Evolutionary conservation across 2,113 vertebrate species (phyloP).

Genomic region (Pan paniscus): DNA sequence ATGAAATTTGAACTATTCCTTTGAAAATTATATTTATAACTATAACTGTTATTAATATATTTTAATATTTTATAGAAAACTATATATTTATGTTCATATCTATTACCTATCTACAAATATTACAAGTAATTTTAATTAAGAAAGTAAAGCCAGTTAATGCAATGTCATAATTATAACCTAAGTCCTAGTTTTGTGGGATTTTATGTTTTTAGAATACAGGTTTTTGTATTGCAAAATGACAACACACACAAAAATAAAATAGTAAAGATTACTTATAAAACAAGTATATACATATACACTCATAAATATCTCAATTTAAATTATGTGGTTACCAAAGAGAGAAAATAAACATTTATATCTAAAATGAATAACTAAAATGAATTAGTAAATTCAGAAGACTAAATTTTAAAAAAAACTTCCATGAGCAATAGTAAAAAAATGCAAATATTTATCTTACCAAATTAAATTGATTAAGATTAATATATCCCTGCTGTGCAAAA

Average conservation of each 20-base stretch:
- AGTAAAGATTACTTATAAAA: no score
- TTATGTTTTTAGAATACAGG: background rate
- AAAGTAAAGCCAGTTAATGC: background rate
- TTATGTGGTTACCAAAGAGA: background rate
- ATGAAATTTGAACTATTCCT: background rate
- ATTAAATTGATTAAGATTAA: no score
- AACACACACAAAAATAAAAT: no score
- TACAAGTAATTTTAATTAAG: background rate
- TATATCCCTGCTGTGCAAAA: no score
- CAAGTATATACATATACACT: no score
- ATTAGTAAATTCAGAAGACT: background rate
- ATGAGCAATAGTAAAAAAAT: background rate
- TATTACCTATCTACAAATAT: background rate
- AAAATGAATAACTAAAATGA: background rate
- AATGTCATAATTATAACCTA: background rate
- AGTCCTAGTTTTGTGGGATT: background rate
- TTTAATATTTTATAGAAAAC: background rate
- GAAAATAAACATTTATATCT: background rate
- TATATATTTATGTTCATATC: no score
- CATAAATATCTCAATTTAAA: no score
- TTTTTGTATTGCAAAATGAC: no score
- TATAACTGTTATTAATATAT: background rate
- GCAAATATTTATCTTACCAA: no score
- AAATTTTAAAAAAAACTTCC: background rate
- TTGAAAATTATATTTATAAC: conserved; percentile 17